Base-by-base conservation (phyloP, 2,113 vertebrate species). In the Dipodomys stephensi region DNA sequence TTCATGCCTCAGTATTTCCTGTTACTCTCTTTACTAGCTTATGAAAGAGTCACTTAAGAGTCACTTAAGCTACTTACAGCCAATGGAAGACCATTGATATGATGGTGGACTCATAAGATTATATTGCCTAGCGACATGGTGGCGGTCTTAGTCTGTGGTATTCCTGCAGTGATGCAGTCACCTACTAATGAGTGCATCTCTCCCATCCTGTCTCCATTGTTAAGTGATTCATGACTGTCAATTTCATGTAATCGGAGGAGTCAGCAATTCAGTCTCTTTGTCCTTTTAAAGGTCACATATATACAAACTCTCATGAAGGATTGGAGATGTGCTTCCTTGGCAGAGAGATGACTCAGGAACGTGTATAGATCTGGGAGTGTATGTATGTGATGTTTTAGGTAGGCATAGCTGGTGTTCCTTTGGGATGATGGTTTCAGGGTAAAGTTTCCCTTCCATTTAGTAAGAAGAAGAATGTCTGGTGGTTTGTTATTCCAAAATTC, bases 291-390 rank as follows among this genome's bases (percentile, higher is more conserved):
- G 30, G 72, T 78, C 15, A 19, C 4, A 6, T 57, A 57, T 18
- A 57, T 57, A 57, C 53, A 18, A 15, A 57, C 53, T 57, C 13
- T 57, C 53, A 57, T 57, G 76, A 25, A 39, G 4, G 19, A 0
- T n/a, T 1, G 1, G 19, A 27, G 1, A 0, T 23, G 18, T 13
- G 1, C 28, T 71, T 35, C 15, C 23, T 69, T 27, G 11, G 53
- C 53, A 57, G 53, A 57, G 15, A 57, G 53, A 57, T 57, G 53
- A 57, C 53, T 18, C 53, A 57, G 53, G 53, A 57, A 16, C 27
- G 73, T 73, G 72, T 67, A 20, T 27, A 18, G 16, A 1, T 23
- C 53, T 30, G 16, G 28, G 30, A 19, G 1, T 4, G 2, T 23
- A 72, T 16, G 60, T 22, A 16, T 30, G 15, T 49, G 10, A 1